Conservation (phyloP, 2,113 vertebrate genomes). For the Gavia stellata region DNA sequence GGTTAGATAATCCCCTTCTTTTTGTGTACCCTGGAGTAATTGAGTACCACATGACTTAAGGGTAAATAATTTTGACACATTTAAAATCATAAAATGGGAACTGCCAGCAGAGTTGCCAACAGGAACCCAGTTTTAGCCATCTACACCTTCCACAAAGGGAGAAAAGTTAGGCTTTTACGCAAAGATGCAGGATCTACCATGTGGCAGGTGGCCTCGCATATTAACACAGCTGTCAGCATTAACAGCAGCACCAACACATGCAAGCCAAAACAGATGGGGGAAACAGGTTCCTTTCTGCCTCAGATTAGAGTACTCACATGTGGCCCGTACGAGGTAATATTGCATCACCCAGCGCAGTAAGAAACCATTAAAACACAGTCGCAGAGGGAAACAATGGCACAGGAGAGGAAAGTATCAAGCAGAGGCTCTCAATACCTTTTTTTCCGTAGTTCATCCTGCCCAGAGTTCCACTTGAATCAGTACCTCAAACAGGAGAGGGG, state of each 20-base stretch:
- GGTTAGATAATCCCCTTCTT: not conserved
- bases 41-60: not conserved
- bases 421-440: not conserved
- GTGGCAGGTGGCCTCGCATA: constrained; percentile 67
- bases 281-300: constrained; percentile 10
- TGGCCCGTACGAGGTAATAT: constrained; percentile 31
- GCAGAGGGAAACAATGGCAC: not conserved
- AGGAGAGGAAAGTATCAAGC: not conserved
- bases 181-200: not conserved
- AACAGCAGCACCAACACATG: constrained; percentile 62
- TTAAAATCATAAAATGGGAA: not conserved
- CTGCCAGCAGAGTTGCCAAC: not conserved
- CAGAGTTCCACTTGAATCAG: constrained; percentile 28
- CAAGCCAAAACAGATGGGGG: constrained; percentile 65
- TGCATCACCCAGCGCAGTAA: constrained; percentile 18
- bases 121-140: not conserved
- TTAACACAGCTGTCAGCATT: constrained; percentile 69
- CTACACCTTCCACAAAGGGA: not conserved
- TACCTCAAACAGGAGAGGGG: not conserved
- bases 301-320: constrained; percentile 38
- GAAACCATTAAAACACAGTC: constrained; percentile 39
- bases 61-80: not conserved
- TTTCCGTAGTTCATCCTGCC: not conserved
- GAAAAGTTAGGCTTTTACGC: not conserved
- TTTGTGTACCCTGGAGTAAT: not conserved